phyloP scores from a whole-genome alignment of 2,888 invertebrate species.

The Scrobipalpa costella region DNA sequence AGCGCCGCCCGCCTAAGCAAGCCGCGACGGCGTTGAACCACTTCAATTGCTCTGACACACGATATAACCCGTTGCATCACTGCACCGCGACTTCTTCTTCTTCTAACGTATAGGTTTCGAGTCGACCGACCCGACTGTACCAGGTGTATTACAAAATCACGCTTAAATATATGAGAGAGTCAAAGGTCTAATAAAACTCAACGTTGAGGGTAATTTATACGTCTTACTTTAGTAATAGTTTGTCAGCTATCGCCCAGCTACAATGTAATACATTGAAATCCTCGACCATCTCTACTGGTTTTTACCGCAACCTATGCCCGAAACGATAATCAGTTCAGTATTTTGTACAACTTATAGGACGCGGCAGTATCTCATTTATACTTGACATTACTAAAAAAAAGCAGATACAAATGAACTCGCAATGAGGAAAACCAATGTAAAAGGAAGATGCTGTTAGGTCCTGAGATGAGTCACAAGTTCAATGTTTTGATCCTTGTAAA shows the following conservation, averaged over 20 bases:
- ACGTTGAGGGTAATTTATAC: too few species aligned
- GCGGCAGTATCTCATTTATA: too few species aligned
- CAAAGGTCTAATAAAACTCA: too few species aligned
- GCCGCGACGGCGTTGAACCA: background rate
- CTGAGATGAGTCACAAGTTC: background rate
- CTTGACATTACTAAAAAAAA: background rate
- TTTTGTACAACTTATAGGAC: too few species aligned
- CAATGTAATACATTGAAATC: background rate
- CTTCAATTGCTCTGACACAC: slow-evolving; percentile 8
- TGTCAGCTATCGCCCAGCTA: background rate
- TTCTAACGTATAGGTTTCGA: too few species aligned
- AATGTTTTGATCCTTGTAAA: background rate
- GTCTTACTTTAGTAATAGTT: background rate
- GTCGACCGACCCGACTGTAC: too few species aligned
- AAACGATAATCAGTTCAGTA: too few species aligned
- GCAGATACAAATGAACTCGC: too few species aligned
- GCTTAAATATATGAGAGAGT: too few species aligned
- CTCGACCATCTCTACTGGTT: too few species aligned
- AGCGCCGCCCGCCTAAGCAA: slow-evolving; percentile 44
- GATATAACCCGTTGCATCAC: background rate
- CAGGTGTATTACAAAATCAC: background rate
- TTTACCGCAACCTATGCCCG: too few species aligned
- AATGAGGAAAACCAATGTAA: background rate
- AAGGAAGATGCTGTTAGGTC: background rate
- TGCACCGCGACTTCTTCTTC: background rate